A percentile compares a stretch with the other conserved stretches of the same genome.
phyloP scores from a whole-genome alignment of 2,113 vertebrate genomes.

The Struthio camelus region DNA sequence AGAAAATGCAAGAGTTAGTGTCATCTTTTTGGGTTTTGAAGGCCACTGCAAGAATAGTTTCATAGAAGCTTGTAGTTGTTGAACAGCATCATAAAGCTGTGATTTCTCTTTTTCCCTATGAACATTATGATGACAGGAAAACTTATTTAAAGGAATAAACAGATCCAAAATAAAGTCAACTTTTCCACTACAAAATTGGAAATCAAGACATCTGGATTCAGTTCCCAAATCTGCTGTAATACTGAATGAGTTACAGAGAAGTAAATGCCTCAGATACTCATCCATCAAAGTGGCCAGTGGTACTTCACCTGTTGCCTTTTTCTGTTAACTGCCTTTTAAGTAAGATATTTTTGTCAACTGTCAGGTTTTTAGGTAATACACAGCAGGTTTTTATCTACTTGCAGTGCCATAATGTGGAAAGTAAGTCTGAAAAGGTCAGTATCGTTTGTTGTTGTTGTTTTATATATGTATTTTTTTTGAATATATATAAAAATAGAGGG shows the following conservation, averaged over 20 bases:
- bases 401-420: not conserved
- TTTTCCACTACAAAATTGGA: not conserved
- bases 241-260: not conserved
- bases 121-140: not conserved
- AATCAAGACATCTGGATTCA: conserved; percentile 11
- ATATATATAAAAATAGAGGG: not conserved
- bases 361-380: not conserved
- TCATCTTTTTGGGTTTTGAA: not conserved
- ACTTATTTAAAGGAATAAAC: not conserved
- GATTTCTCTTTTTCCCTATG: not conserved
- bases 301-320: not conserved
- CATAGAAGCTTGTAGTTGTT: not conserved
- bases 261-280: not conserved
- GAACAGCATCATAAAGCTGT: not conserved
- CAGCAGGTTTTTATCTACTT: not conserved
- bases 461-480: not conserved
- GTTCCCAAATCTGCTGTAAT: not conserved
- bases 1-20: not conserved
- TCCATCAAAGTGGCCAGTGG: not conserved
- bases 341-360: not conserved
- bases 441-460: not conserved
- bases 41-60: not conserved
- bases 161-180: not conserved
- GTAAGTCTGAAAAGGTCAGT: not conserved
- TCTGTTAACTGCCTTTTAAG: not conserved